Evolutionary conservation across 2,888 invertebrate species (phyloP), one percentile per base, ranked within the genome.

Genomic region (Drosophila seclusa): DNA sequence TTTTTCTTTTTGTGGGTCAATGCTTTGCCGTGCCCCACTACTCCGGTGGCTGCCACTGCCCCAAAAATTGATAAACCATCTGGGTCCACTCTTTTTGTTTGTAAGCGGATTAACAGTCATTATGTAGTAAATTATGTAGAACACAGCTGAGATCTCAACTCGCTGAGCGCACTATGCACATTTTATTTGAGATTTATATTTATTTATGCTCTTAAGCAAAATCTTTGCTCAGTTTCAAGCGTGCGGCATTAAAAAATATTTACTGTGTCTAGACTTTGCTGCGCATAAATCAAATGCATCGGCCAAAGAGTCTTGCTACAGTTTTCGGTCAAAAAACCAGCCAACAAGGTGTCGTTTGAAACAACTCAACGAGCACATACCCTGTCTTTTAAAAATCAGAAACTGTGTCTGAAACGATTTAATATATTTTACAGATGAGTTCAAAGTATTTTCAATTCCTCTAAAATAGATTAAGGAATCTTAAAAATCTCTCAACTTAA

Each of bases 211-310:
- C 80, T 85, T 72, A 73, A 76, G 82, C 83, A 60, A 73, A 73
- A 78, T 73, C 76, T 78, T 55, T 73, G 73, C 60, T 32, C 73
- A 61, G 73, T 40, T 80, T 69, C 68, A 67, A 79, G 80, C 68
- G 68, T 53, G 69, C 24, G 68, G 88, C 88, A 87, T 89, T 87
- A 87, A 87, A 88, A 87, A 90, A 90, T 90, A 88, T 88, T 88
- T 90, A 88, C 89, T 81, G 78, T 90, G 87, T 88, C 87, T 88
- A 88, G 87, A 88, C 87, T 84, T 74, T 69, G 42, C 73, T 38
- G 57, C 61, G 59, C 73, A 90, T 88, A 88, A 88, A 88, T 88
- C 87, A 88, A 90, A 90, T 80, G 76, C 89, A 81, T 78, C 66
- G 73, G 61, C 73, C 73, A 73, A 68, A 76, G 65, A 75, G 59